phyloP scores from a whole-genome alignment of 2,888 invertebrate species.

The Philaethria dido region DNA sequence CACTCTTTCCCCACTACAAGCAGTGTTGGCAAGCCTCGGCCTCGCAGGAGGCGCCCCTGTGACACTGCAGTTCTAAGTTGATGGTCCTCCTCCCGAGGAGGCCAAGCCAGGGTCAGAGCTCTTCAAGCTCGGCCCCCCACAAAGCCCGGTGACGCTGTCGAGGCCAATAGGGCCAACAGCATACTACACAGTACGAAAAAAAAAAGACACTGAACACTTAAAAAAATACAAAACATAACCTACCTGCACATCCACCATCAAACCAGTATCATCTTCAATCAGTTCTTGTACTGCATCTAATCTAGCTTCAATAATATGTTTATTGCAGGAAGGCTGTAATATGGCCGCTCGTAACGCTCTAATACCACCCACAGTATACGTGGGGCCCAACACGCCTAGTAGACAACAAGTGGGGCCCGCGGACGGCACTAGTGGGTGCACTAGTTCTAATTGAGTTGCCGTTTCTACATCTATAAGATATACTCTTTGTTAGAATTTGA shows the following conservation, averaged over 20 bases:
- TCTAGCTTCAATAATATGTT: constrained; percentile 86
- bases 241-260: constrained; percentile 87
- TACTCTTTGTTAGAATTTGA: too few species aligned
- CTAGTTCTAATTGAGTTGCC: constrained; percentile 89
- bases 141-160: too few species aligned
- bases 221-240: not conserved
- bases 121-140: too few species aligned
- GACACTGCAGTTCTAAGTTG: too few species aligned
- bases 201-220: not conserved
- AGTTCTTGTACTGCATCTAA: constrained; percentile 91
- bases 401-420: constrained; percentile 74
- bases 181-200: too few species aligned
- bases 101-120: too few species aligned
- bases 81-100: too few species aligned
- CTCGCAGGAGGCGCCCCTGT: too few species aligned
- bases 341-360: constrained; percentile 91
- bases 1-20: too few species aligned
- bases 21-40: too few species aligned
- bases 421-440: constrained; percentile 80
- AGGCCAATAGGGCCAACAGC: too few species aligned
- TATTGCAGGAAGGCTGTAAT: constrained; percentile 89
- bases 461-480: constrained; percentile 91
- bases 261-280: constrained; percentile 85
- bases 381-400: constrained; percentile 73
- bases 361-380: constrained; percentile 86